These are phyloP conservation scores for Ursus arctos DNA, from an alignment of 2,113 vertebrate genomes.

Conservation along the genomic window DNA sequence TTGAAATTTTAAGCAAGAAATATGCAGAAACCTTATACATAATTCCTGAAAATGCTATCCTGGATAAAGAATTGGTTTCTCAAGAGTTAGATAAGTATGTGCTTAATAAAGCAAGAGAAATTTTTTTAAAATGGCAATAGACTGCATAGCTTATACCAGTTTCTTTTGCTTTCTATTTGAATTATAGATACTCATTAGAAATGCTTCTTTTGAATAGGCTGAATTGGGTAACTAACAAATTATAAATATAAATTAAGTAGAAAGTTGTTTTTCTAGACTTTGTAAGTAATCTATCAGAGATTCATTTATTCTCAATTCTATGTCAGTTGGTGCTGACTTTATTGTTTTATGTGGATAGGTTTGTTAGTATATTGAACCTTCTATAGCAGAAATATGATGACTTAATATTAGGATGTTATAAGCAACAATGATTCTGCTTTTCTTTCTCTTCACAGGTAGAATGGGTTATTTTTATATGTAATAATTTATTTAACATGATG, in stretches of 20 bases:
- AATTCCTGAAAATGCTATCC: slow-evolving; percentile 29
- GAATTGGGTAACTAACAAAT: slow-evolving; percentile 22
- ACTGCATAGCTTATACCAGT: not conserved
- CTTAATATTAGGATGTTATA: not conserved
- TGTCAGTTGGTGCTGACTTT: not conserved
- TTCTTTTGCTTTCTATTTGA: slow-evolving; percentile 60
- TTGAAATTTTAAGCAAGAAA: slow-evolving; percentile 65
- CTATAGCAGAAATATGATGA: slow-evolving; percentile 14
- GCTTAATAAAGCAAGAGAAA: slow-evolving; percentile 58
- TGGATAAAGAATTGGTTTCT: slow-evolving; percentile 57
- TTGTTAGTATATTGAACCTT: not conserved
- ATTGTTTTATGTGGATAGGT: not conserved
- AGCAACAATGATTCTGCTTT: not conserved
- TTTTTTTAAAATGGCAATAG: slow-evolving; percentile 11
- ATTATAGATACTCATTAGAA: slow-evolving; percentile 25
- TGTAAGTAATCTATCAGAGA: not conserved
- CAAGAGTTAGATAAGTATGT: slow-evolving; percentile 51
- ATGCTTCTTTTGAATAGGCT: slow-evolving; percentile 4
- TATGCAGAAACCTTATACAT: slow-evolving; percentile 29
- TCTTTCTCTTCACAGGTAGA: not conserved
- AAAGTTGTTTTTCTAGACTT: not conserved
- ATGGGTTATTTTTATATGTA: not conserved
- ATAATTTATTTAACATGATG: not conserved
- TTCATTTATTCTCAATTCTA: slow-evolving; percentile 52
- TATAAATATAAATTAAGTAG: slow-evolving; percentile 58